A percentile compares a stretch with the other conserved stretches of the same genome.
Evolutionary conservation across 2,113 vertebrate species (phyloP).

Genomic region (Leiothrix lutea): DNA sequence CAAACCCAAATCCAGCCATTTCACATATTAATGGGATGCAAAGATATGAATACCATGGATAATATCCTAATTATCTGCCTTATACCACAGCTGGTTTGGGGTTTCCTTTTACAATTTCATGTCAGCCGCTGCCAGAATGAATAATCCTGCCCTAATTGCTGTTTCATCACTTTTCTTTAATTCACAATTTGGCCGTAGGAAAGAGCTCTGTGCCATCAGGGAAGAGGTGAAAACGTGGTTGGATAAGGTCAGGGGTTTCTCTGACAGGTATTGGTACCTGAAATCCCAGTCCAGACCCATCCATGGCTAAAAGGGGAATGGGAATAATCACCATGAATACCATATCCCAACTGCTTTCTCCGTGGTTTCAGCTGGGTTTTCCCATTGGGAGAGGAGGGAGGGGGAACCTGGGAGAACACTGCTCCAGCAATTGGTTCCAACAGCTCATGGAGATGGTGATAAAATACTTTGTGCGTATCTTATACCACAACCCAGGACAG

Average conservation of each 20-base stretch:
- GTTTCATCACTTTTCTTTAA: not conserved
- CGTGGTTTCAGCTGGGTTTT: not conserved
- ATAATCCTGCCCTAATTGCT: not conserved
- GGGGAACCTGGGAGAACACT: too few species aligned
- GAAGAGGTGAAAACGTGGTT: not conserved
- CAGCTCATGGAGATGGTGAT: too few species aligned
- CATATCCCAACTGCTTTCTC: not conserved
- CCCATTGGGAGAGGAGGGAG: too few species aligned
- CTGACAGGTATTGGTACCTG: not conserved
- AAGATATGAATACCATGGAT: not conserved
- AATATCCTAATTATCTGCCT: not conserved
- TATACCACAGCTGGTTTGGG: not conserved
- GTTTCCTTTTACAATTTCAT: not conserved
- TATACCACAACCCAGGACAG: too few species aligned
- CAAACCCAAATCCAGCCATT: not conserved
- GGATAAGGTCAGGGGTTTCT: conserved; percentile 28
- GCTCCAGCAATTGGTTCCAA: too few species aligned
- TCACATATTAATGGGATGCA: not conserved
- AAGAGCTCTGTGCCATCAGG: not conserved
- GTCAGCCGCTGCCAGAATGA: not conserved
- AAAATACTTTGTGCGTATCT: too few species aligned
- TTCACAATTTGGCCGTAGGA: not conserved
- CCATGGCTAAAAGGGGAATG: not conserved
- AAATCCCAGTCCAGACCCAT: not conserved
- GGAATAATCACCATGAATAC: not conserved